A percentile compares a stretch with the other conserved stretches of the same genome.
Evolutionary conservation across 1,140 invertebrate genomes (phyloP).

Genomic region (Mamestra configurata): DNA sequence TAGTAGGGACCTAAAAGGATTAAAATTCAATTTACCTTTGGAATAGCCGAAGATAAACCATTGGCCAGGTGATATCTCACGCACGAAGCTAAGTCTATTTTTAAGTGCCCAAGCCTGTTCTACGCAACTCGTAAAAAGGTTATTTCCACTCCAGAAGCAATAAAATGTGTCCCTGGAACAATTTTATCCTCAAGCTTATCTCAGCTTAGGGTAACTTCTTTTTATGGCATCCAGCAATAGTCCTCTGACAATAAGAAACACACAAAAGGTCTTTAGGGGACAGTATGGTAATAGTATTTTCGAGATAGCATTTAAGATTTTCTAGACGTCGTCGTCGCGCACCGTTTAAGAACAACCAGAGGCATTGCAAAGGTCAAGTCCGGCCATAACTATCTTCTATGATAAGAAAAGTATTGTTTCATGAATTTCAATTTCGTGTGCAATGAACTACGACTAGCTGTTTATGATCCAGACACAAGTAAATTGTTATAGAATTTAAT

Average conservation of each 20-base stretch:
- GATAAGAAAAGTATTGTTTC: not conserved
- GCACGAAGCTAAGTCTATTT: conserved; percentile 45
- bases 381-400: not conserved
- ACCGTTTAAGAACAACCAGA: not conserved
- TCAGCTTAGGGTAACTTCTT: conserved; percentile 45
- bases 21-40: conserved; percentile 14
- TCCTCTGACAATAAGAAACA: conserved; percentile 35
- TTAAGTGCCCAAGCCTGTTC: conserved; percentile 44
- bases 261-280: conserved; percentile 29
- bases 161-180: conserved; percentile 50
- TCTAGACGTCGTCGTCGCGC: not conserved
- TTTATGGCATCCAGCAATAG: conserved; percentile 39
- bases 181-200: conserved; percentile 45
- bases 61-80: conserved; percentile 26
- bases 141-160: conserved; percentile 49
- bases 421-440: not conserved
- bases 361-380: not conserved
- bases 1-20: not conserved
- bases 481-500: too few relatives aligned
- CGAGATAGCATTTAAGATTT: not conserved
- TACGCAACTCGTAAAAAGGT: conserved; percentile 52
- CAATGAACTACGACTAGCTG: not conserved
- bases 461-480: conserved; percentile 7
- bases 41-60: not conserved
- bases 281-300: conserved; percentile 18